These are phyloP conservation scores for Hirundichthys speculiger DNA, from an alignment of 2,113 vertebrate species.

Conservation along the genomic window DNA sequence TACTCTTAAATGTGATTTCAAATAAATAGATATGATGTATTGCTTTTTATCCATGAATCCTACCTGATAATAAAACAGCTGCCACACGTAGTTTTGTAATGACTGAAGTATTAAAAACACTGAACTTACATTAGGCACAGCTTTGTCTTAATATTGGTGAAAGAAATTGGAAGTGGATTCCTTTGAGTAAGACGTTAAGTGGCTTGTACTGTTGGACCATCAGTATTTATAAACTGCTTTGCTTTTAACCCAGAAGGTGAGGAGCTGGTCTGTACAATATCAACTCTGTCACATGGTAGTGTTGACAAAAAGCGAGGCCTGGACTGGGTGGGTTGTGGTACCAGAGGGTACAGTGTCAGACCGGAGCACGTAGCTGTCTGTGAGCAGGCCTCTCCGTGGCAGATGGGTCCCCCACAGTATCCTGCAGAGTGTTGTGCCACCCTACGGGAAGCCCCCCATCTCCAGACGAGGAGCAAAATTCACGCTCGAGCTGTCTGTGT, in stretches of 20 bases:
- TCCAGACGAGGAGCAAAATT: constrained; percentile 74
- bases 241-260: constrained; percentile 40
- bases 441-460: constrained; percentile 71
- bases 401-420: constrained; percentile 73
- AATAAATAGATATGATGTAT: too few species aligned
- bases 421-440: constrained; percentile 72
- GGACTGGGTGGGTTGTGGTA: constrained; percentile 34
- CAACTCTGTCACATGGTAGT: constrained; percentile 52
- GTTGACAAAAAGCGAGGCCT: constrained; percentile 51
- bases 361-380: constrained; percentile 38
- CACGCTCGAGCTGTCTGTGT: constrained; percentile 78
- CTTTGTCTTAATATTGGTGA: not conserved
- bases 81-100: too few species aligned
- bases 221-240: constrained; percentile 24
- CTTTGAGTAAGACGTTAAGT: not conserved
- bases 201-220: constrained; percentile 5
- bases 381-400: constrained; percentile 60
- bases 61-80: too few species aligned
- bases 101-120: too few species aligned
- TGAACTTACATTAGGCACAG: not conserved
- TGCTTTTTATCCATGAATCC: too few species aligned
- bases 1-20: too few species aligned
- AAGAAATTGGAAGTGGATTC: too few species aligned
- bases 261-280: constrained; percentile 27
- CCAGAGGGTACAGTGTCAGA: constrained; percentile 28